Conservation (phyloP, 2,888 invertebrate genomes). For the Lochmaea crataegi region DNA sequence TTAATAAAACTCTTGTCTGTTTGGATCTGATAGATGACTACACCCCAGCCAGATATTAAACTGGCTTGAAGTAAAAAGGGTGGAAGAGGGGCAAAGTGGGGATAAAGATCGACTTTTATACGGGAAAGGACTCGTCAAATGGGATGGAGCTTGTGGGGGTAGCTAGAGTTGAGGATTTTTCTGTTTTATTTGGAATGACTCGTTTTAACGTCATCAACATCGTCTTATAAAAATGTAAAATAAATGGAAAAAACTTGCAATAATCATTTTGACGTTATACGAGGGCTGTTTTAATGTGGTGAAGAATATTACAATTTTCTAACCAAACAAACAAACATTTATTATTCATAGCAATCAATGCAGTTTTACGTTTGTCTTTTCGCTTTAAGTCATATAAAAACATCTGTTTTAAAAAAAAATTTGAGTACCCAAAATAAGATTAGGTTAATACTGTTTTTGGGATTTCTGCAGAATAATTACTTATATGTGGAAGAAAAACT, state of each 20-base stretch:
- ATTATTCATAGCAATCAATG: too few species aligned
- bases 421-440: too few species aligned
- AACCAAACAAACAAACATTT: too few species aligned
- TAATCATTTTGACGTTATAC: not conserved
- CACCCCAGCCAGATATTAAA: constrained; percentile 69
- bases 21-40: constrained; percentile 70
- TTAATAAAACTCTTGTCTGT: constrained; percentile 71
- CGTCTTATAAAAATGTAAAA: not conserved
- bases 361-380: too few species aligned
- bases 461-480: too few species aligned
- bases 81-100: not conserved
- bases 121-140: constrained; percentile 25
- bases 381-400: too few species aligned
- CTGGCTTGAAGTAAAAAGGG: constrained; percentile 43
- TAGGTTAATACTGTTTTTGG: too few species aligned
- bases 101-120: constrained; percentile 32
- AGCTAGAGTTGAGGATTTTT: constrained; percentile 4
- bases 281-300: not conserved
- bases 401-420: too few species aligned
- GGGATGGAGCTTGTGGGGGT: constrained; percentile 25
- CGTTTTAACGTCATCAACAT: not conserved
- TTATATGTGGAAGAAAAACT: too few species aligned
- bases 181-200: not conserved
- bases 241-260: not conserved
- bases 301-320: too few species aligned